A percentile compares a stretch with the other conserved stretches of the same genome.
These are phyloP conservation scores for Channa maculata DNA, from an alignment of 2,113 vertebrate genomes.

Conservation along the genomic window DNA sequence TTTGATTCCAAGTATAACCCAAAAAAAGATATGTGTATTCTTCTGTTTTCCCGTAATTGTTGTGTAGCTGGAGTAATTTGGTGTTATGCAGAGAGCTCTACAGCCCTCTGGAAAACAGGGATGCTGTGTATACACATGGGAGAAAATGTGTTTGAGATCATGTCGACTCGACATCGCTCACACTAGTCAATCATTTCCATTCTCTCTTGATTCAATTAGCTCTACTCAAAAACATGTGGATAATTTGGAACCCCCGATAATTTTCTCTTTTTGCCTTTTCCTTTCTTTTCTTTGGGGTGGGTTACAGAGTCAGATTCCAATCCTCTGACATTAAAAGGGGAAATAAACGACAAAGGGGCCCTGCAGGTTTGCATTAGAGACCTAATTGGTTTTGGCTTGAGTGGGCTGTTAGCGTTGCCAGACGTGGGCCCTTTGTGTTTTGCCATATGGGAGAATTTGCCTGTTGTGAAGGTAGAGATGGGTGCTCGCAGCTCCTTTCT, in stretches of 20 bases:
- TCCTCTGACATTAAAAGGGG: constrained; percentile 83
- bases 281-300: constrained; percentile 69
- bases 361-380: constrained; percentile 85
- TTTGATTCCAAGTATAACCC: constrained; percentile 9
- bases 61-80: constrained; percentile 52
- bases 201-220: constrained; percentile 75
- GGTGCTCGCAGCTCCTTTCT: constrained; percentile 56
- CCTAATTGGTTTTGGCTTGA: constrained; percentile 86
- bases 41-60: constrained; percentile 34
- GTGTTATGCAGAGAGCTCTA: constrained; percentile 51
- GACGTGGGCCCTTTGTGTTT: constrained; percentile 74
- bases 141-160: constrained; percentile 64
- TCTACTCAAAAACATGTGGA: constrained; percentile 71
- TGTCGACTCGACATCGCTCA: constrained; percentile 57
- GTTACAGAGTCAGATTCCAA: constrained; percentile 80
- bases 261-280: constrained; percentile 61
- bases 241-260: constrained; percentile 69
- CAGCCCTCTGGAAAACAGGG: constrained; percentile 42
- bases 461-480: constrained; percentile 61
- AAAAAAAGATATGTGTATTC: constrained; percentile 19
- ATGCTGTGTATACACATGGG: constrained; percentile 43
- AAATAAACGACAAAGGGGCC: constrained; percentile 84
- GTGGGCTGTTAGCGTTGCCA: constrained; percentile 74
- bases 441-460: constrained; percentile 78
- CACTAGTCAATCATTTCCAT: constrained; percentile 74